These are phyloP conservation scores for Crocuta crocuta DNA, from an alignment of 2,113 vertebrate genomes.

Conservation along the genomic window DNA sequence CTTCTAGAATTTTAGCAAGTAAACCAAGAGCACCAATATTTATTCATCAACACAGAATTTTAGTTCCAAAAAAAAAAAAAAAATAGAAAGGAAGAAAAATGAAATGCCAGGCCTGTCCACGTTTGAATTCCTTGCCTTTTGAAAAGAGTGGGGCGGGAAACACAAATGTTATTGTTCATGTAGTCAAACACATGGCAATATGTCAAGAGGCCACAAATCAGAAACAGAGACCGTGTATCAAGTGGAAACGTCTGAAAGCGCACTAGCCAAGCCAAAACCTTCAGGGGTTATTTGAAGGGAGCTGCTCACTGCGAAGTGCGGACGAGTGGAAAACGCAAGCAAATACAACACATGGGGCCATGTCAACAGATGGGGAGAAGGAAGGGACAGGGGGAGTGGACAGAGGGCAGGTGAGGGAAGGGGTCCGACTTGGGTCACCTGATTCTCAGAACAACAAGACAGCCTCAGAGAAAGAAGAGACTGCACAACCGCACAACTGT, in stretches of 20 bases:
- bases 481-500: background rate
- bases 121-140: slow-evolving; percentile 20
- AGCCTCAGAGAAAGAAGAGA: background rate
- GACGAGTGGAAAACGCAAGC: background rate
- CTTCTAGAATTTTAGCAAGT: slow-evolving; percentile 48
- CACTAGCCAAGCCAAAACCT: background rate
- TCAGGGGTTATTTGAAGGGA: background rate
- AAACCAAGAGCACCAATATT: slow-evolving; percentile 44
- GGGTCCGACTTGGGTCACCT: background rate
- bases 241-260: background rate
- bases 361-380: background rate
- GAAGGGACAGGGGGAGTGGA: background rate
- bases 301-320: background rate
- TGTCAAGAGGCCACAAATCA: slow-evolving; percentile 50
- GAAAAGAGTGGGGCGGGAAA: slow-evolving; percentile 22
- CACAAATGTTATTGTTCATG: slow-evolving; percentile 45
- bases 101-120: background rate
- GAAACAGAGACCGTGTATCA: slow-evolving; percentile 20
- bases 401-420: background rate
- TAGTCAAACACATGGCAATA: slow-evolving; percentile 24
- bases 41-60: slow-evolving; percentile 27
- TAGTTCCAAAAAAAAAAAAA: background rate
- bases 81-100: background rate
- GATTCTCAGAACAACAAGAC: background rate
- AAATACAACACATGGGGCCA: fast-evolving